Percentiles rank a stretch among this genome's conserved stretches.
phyloP scores from a whole-genome alignment of 1,140 invertebrate species.

The Sycophila sp. region DNA sequence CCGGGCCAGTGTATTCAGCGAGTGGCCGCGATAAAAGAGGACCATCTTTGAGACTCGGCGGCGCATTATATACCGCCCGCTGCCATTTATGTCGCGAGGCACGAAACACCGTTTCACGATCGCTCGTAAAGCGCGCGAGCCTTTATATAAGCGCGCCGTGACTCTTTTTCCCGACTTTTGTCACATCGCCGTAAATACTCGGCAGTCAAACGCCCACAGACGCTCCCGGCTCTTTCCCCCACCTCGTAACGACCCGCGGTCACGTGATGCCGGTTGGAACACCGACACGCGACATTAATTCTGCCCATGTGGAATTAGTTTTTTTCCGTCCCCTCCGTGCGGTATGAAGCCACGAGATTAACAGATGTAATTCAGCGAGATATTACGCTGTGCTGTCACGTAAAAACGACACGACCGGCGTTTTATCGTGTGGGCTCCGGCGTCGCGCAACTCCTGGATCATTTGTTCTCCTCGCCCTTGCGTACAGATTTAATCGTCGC shows the following conservation, averaged over 20 bases:
- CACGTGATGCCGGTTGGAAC: conserved; percentile 33
- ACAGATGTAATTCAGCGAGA: neutral
- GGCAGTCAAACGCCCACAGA: neutral
- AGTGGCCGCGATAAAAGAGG: conserved; percentile 16
- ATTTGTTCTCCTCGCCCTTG: too few species aligned
- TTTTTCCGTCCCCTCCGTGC: neutral
- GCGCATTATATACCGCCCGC: conserved; percentile 32
- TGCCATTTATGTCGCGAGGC: conserved; percentile 32
- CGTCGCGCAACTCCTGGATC: too few species aligned
- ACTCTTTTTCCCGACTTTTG: conserved; percentile 1
- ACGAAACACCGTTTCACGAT: conserved; percentile 32
- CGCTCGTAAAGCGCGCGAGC: conserved; percentile 27
- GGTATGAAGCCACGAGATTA: neutral
- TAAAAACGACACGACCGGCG: neutral
- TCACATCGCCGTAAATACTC: conserved; percentile 27
- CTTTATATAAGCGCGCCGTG: conserved; percentile 15
- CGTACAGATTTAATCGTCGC: too few species aligned
- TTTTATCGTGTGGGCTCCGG: neutral
- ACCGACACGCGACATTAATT: conserved; percentile 7
- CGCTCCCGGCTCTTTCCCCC: conserved; percentile 4
- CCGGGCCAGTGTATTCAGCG: conserved; percentile 2
- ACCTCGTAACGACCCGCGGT: conserved; percentile 32
- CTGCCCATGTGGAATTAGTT: neutral
- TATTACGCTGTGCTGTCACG: neutral
- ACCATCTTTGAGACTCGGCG: conserved; percentile 3